Base-by-base conservation (phyloP, 1,140 invertebrate species). In the Drosophila watanabei region DNA sequence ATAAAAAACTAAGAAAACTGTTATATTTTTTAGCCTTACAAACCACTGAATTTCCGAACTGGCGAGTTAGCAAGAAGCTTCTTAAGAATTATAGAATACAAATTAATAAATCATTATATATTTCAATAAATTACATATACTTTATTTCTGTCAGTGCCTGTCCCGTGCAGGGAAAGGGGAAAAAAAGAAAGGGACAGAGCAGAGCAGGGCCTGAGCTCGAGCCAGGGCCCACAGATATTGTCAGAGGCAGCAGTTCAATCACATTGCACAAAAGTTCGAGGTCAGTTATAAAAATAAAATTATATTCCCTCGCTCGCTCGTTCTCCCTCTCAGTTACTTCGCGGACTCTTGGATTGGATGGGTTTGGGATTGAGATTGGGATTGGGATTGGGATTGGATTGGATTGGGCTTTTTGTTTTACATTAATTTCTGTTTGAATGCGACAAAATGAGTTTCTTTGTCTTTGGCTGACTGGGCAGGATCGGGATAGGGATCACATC, bases 201-300 rank as follows among this genome's bases (percentile, higher is more conserved):
- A 16, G 45, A 33, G 41, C 33, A 49, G 60, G 46, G 41, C 54
- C 52, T 56, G 80, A 48, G 46, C 20, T 62, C 58, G 35, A 32
- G 69, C 69, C 73, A 52, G 68, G 79, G 58, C 66, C 70, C 75
- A 72, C 79, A 89, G 82, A 89, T 89, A 89, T 90, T 86, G 86
- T 61, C 80, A 72, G 54, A 57, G 75, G 75, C 59, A 56, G 75
- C 59, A 56, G 75, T 68, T 91, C 89, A 91, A 91, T 91, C 89
- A 91, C 89, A 88, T 91, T 91, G 90, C 89, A 91, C 89, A 91
- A 91, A 89, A 91, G 89, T 91, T 91, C 89, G 89, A 91, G 89
- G 89, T 91, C 89, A 91, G 89, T 91, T 92, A 88, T 89, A 85
- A 82, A 85, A 88, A 91, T 92, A 91, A 84, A 82, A 70, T 79